A percentile compares a stretch with the other conserved stretches of the same genome.
Evolutionary conservation across 1,140 invertebrate genomes (phyloP).

Genomic region (Hycleus phaleratus): DNA sequence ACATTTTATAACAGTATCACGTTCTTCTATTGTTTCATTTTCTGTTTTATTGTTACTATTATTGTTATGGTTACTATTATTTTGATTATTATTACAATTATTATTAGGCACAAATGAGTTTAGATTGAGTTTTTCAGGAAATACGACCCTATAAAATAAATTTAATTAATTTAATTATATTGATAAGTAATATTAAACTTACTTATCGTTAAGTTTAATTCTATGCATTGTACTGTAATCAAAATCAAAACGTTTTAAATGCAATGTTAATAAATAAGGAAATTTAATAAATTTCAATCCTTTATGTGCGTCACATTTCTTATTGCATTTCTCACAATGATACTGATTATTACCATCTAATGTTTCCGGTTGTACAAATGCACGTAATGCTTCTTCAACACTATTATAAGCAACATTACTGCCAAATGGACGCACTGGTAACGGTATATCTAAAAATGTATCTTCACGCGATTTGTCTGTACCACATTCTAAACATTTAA

Average conservation of each 20-base stretch:
- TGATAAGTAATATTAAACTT: constrained; percentile 32
- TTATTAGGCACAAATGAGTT: constrained; percentile 62
- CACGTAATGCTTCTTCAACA: constrained; percentile 76
- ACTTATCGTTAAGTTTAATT: constrained; percentile 90
- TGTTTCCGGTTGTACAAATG: constrained; percentile 81
- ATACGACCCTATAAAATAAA: constrained; percentile 61
- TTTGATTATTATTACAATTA: constrained; percentile 4
- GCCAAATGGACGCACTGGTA: constrained; percentile 81
- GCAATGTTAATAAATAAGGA: constrained; percentile 81
- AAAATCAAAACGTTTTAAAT: constrained; percentile 88
- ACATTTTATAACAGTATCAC: constrained; percentile 43
- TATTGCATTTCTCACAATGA: constrained; percentile 80
- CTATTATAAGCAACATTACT: constrained; percentile 70
- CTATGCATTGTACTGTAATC: constrained; percentile 79
- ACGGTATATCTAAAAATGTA: constrained; percentile 81
- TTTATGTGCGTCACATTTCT: constrained; percentile 88
- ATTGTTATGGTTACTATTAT: constrained; percentile 40
- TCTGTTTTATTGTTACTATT: constrained; percentile 39
- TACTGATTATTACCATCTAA: constrained; percentile 85
- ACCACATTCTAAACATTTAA: constrained; percentile 82
- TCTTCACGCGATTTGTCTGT: constrained; percentile 79
- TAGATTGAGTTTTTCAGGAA: constrained; percentile 74
- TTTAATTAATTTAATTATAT: constrained; percentile 3
- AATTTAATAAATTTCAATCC: constrained; percentile 83
- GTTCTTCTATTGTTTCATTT: constrained; percentile 41